Conservation (phyloP, 2,888 invertebrate species). For the Sinohyriopsis cumingii region DNA sequence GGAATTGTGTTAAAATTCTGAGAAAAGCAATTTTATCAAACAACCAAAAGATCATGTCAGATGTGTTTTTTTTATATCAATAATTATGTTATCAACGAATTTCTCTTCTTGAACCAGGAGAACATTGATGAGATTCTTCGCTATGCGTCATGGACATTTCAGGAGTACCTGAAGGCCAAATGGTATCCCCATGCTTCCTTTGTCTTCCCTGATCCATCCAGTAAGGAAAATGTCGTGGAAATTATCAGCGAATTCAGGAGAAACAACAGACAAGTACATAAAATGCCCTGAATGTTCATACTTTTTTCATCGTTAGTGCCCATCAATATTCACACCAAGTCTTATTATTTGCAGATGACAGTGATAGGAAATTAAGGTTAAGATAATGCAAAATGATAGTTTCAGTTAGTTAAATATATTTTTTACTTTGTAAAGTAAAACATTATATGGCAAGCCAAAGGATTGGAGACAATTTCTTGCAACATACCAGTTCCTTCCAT, state of each 20-base stretch:
- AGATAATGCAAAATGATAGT: background rate
- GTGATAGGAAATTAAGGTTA: background rate
- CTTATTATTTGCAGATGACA: background rate
- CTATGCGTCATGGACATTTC: conserved; percentile 17
- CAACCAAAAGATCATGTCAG: no score
- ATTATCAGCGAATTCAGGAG: conserved; percentile 19
- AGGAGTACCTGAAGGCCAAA: conserved; percentile 22
- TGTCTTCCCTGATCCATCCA: conserved; percentile 24
- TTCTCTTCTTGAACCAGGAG: conserved; percentile 14
- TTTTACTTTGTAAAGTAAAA: no score
- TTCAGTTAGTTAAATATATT: no score
- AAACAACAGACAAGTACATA: conserved; percentile 35
- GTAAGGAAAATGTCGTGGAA: conserved; percentile 25
- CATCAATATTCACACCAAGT: no score
- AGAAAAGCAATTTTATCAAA: no score
- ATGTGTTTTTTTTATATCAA: no score
- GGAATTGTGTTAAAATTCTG: no score
- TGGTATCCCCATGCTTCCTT: conserved; percentile 15
- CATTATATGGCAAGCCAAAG: no score
- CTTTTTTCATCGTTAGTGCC: background rate
- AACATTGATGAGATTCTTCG: conserved; percentile 13
- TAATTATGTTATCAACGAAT: background rate
- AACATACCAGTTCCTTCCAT: no score
- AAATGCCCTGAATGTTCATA: background rate
- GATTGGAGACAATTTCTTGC: no score